Base-by-base conservation (phyloP, 2,113 vertebrate genomes). In the Dissostichus mawsoni region DNA sequence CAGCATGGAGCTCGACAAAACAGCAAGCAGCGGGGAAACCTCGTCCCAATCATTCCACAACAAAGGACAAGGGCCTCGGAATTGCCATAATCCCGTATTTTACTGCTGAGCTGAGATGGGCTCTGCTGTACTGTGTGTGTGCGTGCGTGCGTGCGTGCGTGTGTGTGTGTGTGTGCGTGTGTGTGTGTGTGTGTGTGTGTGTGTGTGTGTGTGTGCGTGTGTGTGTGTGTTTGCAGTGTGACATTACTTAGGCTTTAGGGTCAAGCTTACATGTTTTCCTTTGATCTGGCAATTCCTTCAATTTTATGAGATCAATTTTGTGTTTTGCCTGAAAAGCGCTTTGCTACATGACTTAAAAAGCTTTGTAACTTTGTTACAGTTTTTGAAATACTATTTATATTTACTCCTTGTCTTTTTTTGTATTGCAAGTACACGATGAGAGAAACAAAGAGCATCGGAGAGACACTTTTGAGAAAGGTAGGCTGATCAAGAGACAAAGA, bases 11-110 rank as follows among this genome's bases (percentile, higher is more conserved):
- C 63, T 57, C 20, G 7, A 75, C 55, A 75, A 80, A 86, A 82
- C 89, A 86, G 87, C 85, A 57, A 79, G 83, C 68, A 52, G 82
- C 70, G 45, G 80, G 69, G 76, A 82, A 89, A 89, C 63, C 87
- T 69, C 79, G 81, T 85, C 87, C 81, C 87, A 91, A 91, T 92
- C 88, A 90, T 93, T 90, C 80, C 85, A 90, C 85, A 91, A 92
- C 90, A 92, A 92, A 92, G 89, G 78, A 90, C 90, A 88, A 76
- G 76, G 59, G 63, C 69, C 72, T 51, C 64, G 62, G 86, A 92
- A 90, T 86, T 77, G 85, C 87, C 74, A 66, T 92, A 92, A 92
- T 92, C 91, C 90, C n/a, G 51, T 86, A 79, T 88, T 89, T 90
- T 91, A 90, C 90, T 82, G 91, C 92, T 87, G 92, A 83, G 91